A percentile compares a stretch with the other conserved stretches of the same genome.
Evolutionary conservation across 2,888 invertebrate genomes (phyloP).

Genomic region (Galerucella nymphaeae): DNA sequence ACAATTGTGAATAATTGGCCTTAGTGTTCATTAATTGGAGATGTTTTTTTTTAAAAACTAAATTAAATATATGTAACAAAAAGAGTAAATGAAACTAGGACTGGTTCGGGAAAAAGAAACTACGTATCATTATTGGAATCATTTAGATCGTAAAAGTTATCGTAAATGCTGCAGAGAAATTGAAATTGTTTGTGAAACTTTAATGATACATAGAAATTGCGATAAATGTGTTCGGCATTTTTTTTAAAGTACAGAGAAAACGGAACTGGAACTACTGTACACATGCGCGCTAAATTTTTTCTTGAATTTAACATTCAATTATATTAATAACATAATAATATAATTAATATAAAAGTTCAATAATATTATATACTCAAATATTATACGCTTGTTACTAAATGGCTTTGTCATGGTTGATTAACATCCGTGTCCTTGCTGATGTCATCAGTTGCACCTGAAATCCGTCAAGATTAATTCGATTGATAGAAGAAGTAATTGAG

Average conservation of each 20-base stretch:
- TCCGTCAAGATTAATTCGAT: no score
- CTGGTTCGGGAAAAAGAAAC: slow-evolving; percentile 18
- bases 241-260: slow-evolving; percentile 19
- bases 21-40: neutral
- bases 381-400: neutral
- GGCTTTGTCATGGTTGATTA: slow-evolving; percentile 8
- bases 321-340: neutral
- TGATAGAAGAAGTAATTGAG: no score
- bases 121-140: slow-evolving; percentile 6
- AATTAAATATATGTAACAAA: neutral
- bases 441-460: slow-evolving; percentile 7
- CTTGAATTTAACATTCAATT: neutral
- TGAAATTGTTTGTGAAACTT: slow-evolving; percentile 20
- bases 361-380: slow-evolving; percentile 4
- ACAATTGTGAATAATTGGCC: neutral
- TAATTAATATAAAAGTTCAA: neutral
- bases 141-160: slow-evolving; percentile 12
- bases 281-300: no score
- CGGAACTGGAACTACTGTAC: slow-evolving; percentile 22
- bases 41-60: neutral
- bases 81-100: neutral
- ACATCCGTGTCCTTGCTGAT: neutral
- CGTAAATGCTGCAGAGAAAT: slow-evolving; percentile 15
- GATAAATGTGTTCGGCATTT: slow-evolving; percentile 13
- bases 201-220: slow-evolving; percentile 22